Conservation (phyloP, 2,113 vertebrate species). For the Okapia johnstoni region DNA sequence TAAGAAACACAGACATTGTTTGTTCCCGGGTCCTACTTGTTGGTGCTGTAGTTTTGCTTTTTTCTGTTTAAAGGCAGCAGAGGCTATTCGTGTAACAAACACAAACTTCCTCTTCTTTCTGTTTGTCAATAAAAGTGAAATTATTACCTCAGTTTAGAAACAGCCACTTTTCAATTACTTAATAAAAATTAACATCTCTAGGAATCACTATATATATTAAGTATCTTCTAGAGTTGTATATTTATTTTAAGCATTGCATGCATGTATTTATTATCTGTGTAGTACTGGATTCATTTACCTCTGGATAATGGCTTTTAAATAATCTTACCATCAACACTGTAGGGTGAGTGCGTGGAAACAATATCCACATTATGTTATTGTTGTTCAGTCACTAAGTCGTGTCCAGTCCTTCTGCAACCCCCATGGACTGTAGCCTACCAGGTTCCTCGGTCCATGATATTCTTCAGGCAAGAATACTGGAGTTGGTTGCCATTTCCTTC, state of each 20-base stretch:
- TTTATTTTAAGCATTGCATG: not conserved
- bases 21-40: not conserved
- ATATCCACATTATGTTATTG: not conserved
- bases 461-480: not conserved
- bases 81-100: not conserved
- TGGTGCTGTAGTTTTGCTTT: not conserved
- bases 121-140: not conserved
- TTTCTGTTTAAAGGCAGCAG: not conserved
- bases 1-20: not conserved
- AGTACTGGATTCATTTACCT: not conserved
- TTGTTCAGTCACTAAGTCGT: not conserved
- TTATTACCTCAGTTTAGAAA: not conserved
- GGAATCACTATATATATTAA: not conserved
- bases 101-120: not conserved
- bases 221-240: not conserved
- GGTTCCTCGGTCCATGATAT: not conserved
- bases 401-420: not conserved
- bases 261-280: not conserved
- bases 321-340: not conserved
- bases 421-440: not conserved
- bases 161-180: not conserved
- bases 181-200: slow-evolving; percentile 8
- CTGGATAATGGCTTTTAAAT: not conserved
- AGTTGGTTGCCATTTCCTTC: not conserved
- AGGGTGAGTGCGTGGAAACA: not conserved